Conservation (phyloP, 2,888 invertebrate genomes). For the Camptogramma bilineatum region DNA sequence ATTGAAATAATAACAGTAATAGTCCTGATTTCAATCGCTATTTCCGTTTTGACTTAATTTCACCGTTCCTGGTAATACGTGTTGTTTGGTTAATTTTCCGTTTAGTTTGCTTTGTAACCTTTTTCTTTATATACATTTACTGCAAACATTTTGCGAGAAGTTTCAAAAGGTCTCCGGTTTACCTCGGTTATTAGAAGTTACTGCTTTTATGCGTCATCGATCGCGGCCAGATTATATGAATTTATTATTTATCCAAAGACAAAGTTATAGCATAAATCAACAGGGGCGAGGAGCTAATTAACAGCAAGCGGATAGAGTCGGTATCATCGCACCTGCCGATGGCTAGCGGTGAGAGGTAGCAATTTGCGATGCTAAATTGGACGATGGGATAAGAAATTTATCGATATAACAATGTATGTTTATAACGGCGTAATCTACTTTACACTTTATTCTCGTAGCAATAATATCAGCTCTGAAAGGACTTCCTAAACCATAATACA, state of each 20-base stretch:
- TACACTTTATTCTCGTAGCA: neutral
- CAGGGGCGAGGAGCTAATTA: slow-evolving; percentile 68
- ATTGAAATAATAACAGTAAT: slow-evolving; percentile 40
- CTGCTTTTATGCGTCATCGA: slow-evolving; percentile 52
- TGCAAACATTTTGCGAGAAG: slow-evolving; percentile 24
- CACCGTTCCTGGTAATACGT: slow-evolving; percentile 40
- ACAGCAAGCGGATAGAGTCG: slow-evolving; percentile 58
- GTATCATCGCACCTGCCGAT: slow-evolving; percentile 67
- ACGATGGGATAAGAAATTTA: slow-evolving; percentile 38
- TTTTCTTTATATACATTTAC: slow-evolving; percentile 23
- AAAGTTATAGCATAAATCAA: slow-evolving; percentile 73
- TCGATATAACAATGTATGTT: slow-evolving; percentile 31
- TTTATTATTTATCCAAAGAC: slow-evolving; percentile 60
- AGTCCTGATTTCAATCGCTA: slow-evolving; percentile 28
- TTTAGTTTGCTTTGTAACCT: slow-evolving; percentile 31
- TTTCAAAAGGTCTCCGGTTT: slow-evolving; percentile 36
- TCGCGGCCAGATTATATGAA: slow-evolving; percentile 56
- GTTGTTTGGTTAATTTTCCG: slow-evolving; percentile 34
- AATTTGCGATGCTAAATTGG: slow-evolving; percentile 51
- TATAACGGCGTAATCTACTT: slow-evolving; percentile 6
- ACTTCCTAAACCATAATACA: slow-evolving; percentile 19
- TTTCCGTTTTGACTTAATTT: slow-evolving; percentile 43
- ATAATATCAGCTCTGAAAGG: slow-evolving; percentile 22
- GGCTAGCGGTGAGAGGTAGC: slow-evolving; percentile 49
- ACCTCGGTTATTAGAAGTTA: slow-evolving; percentile 41